phyloP scores from a whole-genome alignment of 2,113 vertebrate species.

The Notarius lentiginosus region DNA sequence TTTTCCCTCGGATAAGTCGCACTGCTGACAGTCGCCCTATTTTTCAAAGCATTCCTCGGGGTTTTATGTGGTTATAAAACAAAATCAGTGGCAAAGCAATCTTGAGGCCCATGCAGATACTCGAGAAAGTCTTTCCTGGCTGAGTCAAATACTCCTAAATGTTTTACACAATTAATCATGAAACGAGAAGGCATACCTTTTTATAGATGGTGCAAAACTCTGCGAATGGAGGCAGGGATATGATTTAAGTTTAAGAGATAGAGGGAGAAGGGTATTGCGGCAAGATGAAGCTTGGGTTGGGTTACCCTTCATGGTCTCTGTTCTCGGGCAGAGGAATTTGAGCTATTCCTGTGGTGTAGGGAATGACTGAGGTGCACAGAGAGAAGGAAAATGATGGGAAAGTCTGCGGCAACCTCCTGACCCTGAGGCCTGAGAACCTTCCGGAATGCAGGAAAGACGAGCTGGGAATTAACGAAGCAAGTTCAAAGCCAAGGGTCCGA shows the following conservation, averaged over 20 bases:
- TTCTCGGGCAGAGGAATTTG: slow-evolving; percentile 67
- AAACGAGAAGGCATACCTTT: background rate
- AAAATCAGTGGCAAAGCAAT: background rate
- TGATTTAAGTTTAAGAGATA: slow-evolving; percentile 55
- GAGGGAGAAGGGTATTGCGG: slow-evolving; percentile 17
- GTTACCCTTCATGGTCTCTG: slow-evolving; percentile 58
- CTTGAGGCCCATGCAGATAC: background rate
- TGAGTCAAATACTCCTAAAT: background rate
- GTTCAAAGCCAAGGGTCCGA: slow-evolving; percentile 65
- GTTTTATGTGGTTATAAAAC: slow-evolving; percentile 28
- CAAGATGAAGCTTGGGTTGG: slow-evolving; percentile 56
- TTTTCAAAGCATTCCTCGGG: slow-evolving; percentile 5
- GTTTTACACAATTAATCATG: slow-evolving; percentile 21
- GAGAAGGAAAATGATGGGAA: slow-evolving; percentile 58
- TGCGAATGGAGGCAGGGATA: slow-evolving; percentile 58
- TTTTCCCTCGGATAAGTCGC: background rate
- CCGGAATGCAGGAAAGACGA: slow-evolving; percentile 69
- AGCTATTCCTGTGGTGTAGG: slow-evolving; percentile 70
- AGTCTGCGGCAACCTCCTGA: slow-evolving; percentile 72
- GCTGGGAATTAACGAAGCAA: slow-evolving; percentile 61
- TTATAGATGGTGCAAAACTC: slow-evolving; percentile 47
- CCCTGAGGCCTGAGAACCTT: slow-evolving; percentile 67
- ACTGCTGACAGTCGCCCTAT: background rate
- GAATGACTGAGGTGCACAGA: slow-evolving; percentile 35
- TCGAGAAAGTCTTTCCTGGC: slow-evolving; percentile 8